These are phyloP conservation scores for Neosilurus mollespiculum DNA, from an alignment of 2,797 vertebrate species.

Conservation along the genomic window DNA sequence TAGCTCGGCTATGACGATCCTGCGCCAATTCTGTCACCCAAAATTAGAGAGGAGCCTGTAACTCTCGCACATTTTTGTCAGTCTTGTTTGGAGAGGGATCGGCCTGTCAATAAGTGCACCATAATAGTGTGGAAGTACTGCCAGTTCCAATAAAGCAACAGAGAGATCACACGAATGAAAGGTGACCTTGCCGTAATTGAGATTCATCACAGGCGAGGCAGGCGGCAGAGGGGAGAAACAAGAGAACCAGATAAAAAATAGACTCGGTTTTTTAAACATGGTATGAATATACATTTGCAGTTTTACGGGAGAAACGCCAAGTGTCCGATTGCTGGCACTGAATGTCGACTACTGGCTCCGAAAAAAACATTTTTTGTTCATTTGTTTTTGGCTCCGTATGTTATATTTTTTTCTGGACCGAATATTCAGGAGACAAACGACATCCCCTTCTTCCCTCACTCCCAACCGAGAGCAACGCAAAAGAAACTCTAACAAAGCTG, in stretches of 20 bases:
- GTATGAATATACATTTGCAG: conserved; percentile 58
- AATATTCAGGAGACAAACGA: conserved; percentile 61
- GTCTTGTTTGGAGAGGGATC: conserved; percentile 70
- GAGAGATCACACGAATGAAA: conserved; percentile 76
- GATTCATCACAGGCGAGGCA: conserved; percentile 78
- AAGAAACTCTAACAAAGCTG: conserved; percentile 59
- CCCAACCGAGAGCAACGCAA: conserved; percentile 10
- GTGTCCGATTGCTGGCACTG: conserved; percentile 55
- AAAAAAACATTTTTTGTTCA: conserved; percentile 44
- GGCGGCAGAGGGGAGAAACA: conserved; percentile 66
- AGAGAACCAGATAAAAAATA: conserved; percentile 43
- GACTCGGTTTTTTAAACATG: conserved; percentile 60
- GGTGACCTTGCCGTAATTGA: conserved; percentile 85
- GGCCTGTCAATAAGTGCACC: conserved; percentile 75
- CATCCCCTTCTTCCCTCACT: not conserved
- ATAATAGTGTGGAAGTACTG: conserved; percentile 77
- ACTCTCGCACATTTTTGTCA: conserved; percentile 57
- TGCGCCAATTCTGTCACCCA: conserved; percentile 64
- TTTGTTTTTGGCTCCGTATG: conserved; percentile 41
- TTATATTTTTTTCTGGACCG: conserved; percentile 38
- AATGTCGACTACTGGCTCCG: conserved; percentile 64
- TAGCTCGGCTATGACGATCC: conserved; percentile 58
- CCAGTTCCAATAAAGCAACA: conserved; percentile 78
- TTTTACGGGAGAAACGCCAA: conserved; percentile 62
- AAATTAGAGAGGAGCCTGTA: conserved; percentile 61